Conservation (phyloP, 2,797 vertebrate genomes). For the Coilia nasus region DNA sequence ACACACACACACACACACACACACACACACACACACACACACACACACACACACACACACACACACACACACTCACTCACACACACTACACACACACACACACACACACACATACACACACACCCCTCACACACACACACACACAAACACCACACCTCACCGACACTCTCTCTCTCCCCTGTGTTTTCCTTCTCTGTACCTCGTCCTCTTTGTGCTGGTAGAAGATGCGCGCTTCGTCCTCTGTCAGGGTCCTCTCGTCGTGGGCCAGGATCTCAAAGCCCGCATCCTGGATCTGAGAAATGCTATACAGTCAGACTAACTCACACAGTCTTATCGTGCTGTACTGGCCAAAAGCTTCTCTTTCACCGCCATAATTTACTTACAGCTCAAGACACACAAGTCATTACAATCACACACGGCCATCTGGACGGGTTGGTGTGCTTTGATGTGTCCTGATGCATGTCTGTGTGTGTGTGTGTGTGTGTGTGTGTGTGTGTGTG, state of each 20-base stretch:
- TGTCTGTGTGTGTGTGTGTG: conserved; percentile 3
- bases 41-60: not conserved
- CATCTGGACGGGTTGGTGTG: not conserved
- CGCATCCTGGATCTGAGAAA: conserved; percentile 81
- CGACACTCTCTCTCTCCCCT: no score
- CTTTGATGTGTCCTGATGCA: not conserved
- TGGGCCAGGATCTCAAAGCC: conserved; percentile 85
- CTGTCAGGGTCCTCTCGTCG: conserved; percentile 77
- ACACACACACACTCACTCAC: no score
- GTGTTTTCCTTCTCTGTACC: conserved; percentile 63
- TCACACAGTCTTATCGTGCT: not conserved
- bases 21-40: not conserved
- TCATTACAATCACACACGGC: conserved; percentile 1
- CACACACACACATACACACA: not conserved
- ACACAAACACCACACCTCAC: not conserved
- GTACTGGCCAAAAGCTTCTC: not conserved
- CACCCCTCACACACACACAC: not conserved
- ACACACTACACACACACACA: no score
- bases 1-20: not conserved
- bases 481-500: conserved; percentile 15
- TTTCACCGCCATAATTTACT: not conserved
- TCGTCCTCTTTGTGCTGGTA: conserved; percentile 81
- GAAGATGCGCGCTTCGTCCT: conserved; percentile 77
- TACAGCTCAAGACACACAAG: not conserved
- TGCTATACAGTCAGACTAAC: conserved; percentile 9